Percentiles rank a stretch among this genome's conserved stretches.
Conservation (phyloP, 2,888 invertebrate species). For the Agrotis puta region DNA sequence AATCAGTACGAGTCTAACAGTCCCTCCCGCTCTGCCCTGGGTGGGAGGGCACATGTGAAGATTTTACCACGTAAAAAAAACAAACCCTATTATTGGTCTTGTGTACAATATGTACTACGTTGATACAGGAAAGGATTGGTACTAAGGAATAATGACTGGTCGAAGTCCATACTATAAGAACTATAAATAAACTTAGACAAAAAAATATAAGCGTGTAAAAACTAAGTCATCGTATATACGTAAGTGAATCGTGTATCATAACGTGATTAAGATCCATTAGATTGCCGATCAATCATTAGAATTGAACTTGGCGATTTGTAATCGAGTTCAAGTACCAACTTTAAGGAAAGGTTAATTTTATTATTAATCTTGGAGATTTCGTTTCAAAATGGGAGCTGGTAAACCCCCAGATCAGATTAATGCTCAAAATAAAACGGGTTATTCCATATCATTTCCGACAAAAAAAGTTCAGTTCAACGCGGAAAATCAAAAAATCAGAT, state of each 20-base stretch:
- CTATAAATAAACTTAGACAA: background rate
- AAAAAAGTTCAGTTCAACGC: too few species aligned
- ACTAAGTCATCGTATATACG: background rate
- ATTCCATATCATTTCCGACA: background rate
- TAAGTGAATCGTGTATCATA: background rate
- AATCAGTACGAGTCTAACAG: too few species aligned
- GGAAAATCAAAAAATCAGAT: background rate
- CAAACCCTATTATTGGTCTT: too few species aligned
- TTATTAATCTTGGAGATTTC: too few species aligned
- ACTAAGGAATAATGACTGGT: constrained; percentile 2
- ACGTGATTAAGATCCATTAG: constrained; percentile 34
- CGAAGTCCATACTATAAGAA: constrained; percentile 7
- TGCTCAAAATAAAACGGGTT: background rate
- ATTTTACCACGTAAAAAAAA: too few species aligned
- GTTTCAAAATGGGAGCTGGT: too few species aligned
- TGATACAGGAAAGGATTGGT: too few species aligned
- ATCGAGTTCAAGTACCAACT: background rate
- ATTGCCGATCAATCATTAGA: constrained; percentile 1
- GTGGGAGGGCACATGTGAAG: too few species aligned
- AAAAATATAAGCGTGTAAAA: constrained; percentile 21
- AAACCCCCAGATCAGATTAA: background rate
- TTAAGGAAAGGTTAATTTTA: too few species aligned
- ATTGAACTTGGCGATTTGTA: background rate
- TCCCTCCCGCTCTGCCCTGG: too few species aligned
- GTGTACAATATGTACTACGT: too few species aligned